Evolutionary conservation across 2,797 vertebrate genomes (phyloP).

Genomic region (Rhabdophis nuchalis): DNA sequence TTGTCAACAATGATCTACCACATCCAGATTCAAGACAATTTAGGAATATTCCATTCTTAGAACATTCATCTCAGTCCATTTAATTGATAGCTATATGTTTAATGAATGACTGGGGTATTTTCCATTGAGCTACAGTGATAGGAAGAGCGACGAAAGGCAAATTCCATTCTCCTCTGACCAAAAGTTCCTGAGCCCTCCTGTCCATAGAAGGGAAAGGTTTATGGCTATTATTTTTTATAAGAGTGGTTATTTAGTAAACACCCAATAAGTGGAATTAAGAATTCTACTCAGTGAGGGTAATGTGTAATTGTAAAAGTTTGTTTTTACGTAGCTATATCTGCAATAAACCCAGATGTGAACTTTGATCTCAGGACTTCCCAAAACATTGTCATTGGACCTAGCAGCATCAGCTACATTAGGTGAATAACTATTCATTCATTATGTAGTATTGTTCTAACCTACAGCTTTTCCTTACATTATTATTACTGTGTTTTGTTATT

Average conservation of each 20-base stretch:
- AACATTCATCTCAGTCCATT: not conserved
- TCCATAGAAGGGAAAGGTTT: not conserved
- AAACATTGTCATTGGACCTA: not conserved
- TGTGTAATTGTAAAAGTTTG: not conserved
- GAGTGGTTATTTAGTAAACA: not conserved
- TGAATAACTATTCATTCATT: not conserved
- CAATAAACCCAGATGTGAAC: not conserved
- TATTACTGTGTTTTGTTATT: not conserved
- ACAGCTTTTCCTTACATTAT: not conserved
- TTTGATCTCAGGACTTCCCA: not conserved
- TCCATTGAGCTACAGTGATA: not conserved
- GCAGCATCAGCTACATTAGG: not conserved
- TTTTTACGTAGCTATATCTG: not conserved
- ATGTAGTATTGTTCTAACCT: not conserved
- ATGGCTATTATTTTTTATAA: not conserved
- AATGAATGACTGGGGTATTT: not conserved
- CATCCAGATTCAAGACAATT: not conserved
- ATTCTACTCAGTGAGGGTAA: not conserved
- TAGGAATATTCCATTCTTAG: not conserved
- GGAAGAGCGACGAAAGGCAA: not conserved
- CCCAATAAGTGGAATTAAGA: not conserved
- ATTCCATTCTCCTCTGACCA: not conserved
- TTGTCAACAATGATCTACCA: not conserved
- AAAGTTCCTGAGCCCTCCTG: not conserved
- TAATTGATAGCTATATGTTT: not conserved